Conservation (phyloP, 2,888 invertebrate genomes). For the Trichopoda pennipes region DNA sequence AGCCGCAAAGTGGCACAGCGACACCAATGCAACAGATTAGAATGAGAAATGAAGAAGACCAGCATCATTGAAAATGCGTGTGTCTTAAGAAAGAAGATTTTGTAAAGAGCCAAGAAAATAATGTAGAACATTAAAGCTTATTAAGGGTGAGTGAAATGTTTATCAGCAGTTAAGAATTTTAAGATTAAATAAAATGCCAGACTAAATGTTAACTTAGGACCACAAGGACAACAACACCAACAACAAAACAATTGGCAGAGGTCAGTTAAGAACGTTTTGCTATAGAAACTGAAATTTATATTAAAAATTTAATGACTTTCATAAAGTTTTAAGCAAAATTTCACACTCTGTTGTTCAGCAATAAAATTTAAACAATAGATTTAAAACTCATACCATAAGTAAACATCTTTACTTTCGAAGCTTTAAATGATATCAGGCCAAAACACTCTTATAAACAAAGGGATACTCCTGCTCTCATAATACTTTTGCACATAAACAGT, state of each 20-base stretch:
- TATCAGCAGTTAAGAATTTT: slow-evolving; percentile 3
- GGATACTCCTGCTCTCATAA: slow-evolving; percentile 26
- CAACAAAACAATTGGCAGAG: slow-evolving; percentile 24
- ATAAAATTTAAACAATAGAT: slow-evolving; percentile 42
- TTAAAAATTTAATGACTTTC: slow-evolving; percentile 47
- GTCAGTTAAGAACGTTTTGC: slow-evolving; percentile 39
- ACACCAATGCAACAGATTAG: slow-evolving; percentile 63
- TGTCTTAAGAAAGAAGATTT: slow-evolving; percentile 2
- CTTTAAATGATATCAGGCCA: slow-evolving; percentile 39
- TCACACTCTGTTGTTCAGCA: slow-evolving; percentile 68
- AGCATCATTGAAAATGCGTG: slow-evolving; percentile 32
- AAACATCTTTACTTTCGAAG: not conserved
- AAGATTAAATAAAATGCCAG: not conserved
- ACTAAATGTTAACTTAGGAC: slow-evolving; percentile 7
- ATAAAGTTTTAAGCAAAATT: slow-evolving; percentile 62
- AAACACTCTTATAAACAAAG: slow-evolving; percentile 54
- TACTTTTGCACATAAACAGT: not conserved
- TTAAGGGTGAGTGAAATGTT: slow-evolving; percentile 13
- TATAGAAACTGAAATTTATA: slow-evolving; percentile 46
- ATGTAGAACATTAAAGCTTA: slow-evolving; percentile 75
- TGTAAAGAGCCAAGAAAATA: slow-evolving; percentile 74
- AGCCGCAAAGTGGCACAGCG: slow-evolving; percentile 70
- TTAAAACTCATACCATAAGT: not conserved
- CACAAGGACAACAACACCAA: not conserved
- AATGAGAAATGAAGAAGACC: slow-evolving; percentile 44